These are phyloP conservation scores for Eudyptes chrysolophus DNA, from an alignment of 2,113 vertebrate species.

Conservation along the genomic window DNA sequence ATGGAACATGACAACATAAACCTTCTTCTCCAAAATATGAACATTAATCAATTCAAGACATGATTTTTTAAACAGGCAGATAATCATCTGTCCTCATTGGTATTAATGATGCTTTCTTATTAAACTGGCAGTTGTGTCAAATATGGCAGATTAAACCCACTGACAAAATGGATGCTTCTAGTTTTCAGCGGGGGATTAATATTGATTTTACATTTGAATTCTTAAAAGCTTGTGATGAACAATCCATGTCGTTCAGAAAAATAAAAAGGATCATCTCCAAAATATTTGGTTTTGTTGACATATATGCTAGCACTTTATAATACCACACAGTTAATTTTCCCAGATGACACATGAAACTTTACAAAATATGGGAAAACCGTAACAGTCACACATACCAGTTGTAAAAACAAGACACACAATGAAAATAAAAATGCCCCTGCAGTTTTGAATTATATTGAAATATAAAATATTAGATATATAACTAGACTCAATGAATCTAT, in stretches of 20 bases:
- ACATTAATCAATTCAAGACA: not conserved
- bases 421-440: not conserved
- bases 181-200: constrained; percentile 5
- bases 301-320: not conserved
- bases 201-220: constrained; percentile 42
- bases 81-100: not conserved
- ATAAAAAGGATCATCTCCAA: not conserved
- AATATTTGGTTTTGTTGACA: not conserved
- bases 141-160: not conserved
- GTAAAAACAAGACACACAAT: not conserved
- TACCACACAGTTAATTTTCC: not conserved
- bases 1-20: not conserved
- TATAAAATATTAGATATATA: not conserved
- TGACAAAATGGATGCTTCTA: constrained; percentile 34
- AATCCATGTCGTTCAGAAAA: not conserved
- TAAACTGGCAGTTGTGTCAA: constrained; percentile 6
- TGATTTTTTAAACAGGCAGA: not conserved
- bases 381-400: not conserved
- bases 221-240: constrained; percentile 33
- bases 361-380: not conserved
- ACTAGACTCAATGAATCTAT: not conserved
- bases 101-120: not conserved
- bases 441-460: not conserved
- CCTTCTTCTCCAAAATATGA: not conserved
- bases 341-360: not conserved